phyloP scores from a whole-genome alignment of 2,113 vertebrate genomes.

The Dendrocopos noguchii region DNA sequence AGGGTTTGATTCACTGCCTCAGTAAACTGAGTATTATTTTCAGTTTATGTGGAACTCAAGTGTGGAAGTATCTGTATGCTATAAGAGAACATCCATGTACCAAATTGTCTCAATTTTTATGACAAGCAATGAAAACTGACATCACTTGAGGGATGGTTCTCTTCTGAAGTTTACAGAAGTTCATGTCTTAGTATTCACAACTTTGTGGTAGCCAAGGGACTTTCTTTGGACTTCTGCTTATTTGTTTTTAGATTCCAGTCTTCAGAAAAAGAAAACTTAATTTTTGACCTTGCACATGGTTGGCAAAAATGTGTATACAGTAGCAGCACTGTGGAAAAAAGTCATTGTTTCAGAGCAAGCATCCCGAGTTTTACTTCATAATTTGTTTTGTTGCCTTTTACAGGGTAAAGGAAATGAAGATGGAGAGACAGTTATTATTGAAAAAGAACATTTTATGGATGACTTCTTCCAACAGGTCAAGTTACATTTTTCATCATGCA shows the following conservation, averaged over 20 bases:
- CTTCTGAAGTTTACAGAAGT: not conserved
- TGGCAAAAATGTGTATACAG: rapidly evolving
- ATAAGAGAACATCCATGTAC: not conserved
- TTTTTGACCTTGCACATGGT: not conserved
- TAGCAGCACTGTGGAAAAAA: not conserved
- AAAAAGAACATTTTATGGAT: constrained; percentile 92
- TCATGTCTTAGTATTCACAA: not conserved
- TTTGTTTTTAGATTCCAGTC: not conserved
- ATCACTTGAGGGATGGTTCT: not conserved
- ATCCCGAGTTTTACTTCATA: not conserved
- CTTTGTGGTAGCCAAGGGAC: not conserved
- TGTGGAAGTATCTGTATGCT: not conserved
- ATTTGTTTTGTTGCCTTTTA: not conserved
- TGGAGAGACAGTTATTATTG: constrained; percentile 83
- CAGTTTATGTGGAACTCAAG: not conserved
- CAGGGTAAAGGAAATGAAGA: constrained; percentile 82
- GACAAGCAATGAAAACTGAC: not conserved
- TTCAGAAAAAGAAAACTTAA: not conserved
- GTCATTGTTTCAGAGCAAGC: rapidly evolving
- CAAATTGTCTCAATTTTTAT: not conserved
- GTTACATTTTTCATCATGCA: rapidly evolving
- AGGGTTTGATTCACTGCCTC: not conserved
- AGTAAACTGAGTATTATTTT: not conserved
- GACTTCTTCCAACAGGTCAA: constrained; percentile 92
- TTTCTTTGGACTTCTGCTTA: not conserved